Percentiles rank a stretch among this genome's conserved stretches.
phyloP scores from a whole-genome alignment of 2,113 vertebrate species.

The Taxidea taxus region DNA sequence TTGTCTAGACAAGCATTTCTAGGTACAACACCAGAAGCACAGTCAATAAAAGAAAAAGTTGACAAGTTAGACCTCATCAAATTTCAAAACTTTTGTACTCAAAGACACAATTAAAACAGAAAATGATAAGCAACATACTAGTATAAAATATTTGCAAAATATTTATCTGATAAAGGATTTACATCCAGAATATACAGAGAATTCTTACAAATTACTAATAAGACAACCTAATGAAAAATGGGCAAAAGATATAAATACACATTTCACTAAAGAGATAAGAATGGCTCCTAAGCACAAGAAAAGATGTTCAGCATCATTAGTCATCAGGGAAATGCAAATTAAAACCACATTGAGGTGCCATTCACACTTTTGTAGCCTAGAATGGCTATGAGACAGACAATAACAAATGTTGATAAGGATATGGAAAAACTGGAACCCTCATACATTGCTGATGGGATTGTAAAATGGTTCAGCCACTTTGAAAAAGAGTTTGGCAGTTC shows the following conservation, averaged over 20 bases:
- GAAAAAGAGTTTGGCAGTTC: neutral
- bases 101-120: neutral
- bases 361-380: neutral
- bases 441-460: neutral
- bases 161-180: neutral
- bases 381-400: neutral
- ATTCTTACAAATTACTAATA: neutral
- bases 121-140: neutral
- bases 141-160: neutral
- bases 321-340: conserved; percentile 11
- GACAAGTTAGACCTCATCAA: neutral
- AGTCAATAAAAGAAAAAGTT: neutral
- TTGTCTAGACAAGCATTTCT: neutral
- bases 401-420: neutral
- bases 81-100: neutral
- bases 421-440: neutral
- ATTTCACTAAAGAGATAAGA: neutral
- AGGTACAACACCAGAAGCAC: neutral
- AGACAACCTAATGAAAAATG: neutral
- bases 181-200: neutral
- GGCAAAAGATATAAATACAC: neutral
- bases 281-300: neutral
- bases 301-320: neutral
- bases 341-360: neutral
- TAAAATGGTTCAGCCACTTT: neutral